These are phyloP conservation scores for Tricholaema leucomelas DNA, from an alignment of 2,113 vertebrate species.

Conservation along the genomic window DNA sequence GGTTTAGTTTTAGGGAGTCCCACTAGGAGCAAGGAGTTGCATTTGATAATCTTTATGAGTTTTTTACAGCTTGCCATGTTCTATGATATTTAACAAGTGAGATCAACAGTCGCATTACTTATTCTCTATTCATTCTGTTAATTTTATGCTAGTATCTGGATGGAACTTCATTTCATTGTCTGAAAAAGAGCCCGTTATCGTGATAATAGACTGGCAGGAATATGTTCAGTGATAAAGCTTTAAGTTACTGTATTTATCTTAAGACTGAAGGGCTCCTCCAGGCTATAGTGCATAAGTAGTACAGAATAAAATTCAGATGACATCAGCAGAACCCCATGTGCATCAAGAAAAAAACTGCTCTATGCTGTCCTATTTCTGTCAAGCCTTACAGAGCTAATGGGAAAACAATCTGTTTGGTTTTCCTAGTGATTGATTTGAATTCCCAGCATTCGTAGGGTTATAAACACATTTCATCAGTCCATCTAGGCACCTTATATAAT, in stretches of 20 bases:
- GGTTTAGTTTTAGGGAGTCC: background rate
- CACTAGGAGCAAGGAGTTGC: background rate
- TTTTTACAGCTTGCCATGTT: background rate
- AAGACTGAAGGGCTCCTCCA: slow-evolving; percentile 53
- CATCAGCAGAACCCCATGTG: slow-evolving; percentile 51
- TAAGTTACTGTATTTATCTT: slow-evolving; percentile 45
- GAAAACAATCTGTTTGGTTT: slow-evolving; percentile 44
- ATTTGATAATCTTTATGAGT: background rate
- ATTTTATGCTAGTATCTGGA: background rate
- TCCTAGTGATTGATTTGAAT: slow-evolving; percentile 28
- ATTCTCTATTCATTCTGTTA: background rate
- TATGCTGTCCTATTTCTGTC: slow-evolving; percentile 77
- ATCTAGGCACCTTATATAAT: background rate
- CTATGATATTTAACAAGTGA: background rate
- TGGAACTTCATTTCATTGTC: background rate
- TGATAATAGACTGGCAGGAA: slow-evolving; percentile 5
- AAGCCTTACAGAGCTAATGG: slow-evolving; percentile 57
- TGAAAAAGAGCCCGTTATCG: background rate
- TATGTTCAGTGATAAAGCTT: slow-evolving; percentile 25
- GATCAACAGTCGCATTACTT: background rate
- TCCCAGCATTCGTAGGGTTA: background rate
- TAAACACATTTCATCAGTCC: background rate
- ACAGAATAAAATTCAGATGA: slow-evolving; percentile 62
- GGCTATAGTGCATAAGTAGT: slow-evolving; percentile 36
- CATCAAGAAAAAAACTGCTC: slow-evolving; percentile 39